phyloP scores from a whole-genome alignment of 2,888 invertebrate species.

The Petrolisthes cinctipes region DNA sequence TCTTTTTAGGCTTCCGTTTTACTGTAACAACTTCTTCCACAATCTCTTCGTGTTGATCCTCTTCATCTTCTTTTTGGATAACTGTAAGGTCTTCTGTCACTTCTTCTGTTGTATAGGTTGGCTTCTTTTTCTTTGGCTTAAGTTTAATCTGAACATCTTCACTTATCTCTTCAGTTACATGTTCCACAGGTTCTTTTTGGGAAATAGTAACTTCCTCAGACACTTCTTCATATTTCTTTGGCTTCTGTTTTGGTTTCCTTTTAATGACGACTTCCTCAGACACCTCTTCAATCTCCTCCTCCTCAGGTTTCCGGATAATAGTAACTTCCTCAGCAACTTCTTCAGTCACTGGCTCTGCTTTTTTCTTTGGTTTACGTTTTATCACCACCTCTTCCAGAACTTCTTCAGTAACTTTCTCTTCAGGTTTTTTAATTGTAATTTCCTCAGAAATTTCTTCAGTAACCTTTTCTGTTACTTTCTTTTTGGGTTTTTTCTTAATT shows the following conservation, averaged over 20 bases:
- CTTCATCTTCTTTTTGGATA: conserved; percentile 75
- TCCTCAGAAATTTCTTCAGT: conserved; percentile 77
- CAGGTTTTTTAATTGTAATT: conserved; percentile 73
- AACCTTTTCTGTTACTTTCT: conserved; percentile 71
- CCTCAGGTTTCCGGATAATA: conserved; percentile 3
- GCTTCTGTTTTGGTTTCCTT: conserved; percentile 66
- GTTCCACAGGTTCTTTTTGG: conserved; percentile 71
- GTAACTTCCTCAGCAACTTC: conserved; percentile 47
- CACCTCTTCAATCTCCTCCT: conserved; percentile 44
- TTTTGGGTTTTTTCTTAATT: conserved; percentile 68
- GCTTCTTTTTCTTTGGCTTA: conserved; percentile 64
- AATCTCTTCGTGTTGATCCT: conserved; percentile 69
- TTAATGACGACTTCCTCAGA: conserved; percentile 48
- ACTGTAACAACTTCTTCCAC: conserved; percentile 62
- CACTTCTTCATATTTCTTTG: conserved; percentile 55
- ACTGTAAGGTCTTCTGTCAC: conserved; percentile 73
- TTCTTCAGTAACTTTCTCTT: conserved; percentile 68
- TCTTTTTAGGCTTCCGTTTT: conserved; percentile 69
- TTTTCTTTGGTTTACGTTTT: conserved; percentile 43
- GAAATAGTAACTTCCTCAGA: conserved; percentile 72
- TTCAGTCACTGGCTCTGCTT: conserved; percentile 10
- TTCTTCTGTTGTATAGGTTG: conserved; percentile 67
- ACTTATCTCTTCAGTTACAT: conserved; percentile 28
- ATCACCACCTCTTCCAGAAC: conserved; percentile 70
- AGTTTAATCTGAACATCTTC: conserved; percentile 38